phyloP scores from a whole-genome alignment of 1,140 invertebrate genomes.

The Catajapyx aquilonaris region DNA sequence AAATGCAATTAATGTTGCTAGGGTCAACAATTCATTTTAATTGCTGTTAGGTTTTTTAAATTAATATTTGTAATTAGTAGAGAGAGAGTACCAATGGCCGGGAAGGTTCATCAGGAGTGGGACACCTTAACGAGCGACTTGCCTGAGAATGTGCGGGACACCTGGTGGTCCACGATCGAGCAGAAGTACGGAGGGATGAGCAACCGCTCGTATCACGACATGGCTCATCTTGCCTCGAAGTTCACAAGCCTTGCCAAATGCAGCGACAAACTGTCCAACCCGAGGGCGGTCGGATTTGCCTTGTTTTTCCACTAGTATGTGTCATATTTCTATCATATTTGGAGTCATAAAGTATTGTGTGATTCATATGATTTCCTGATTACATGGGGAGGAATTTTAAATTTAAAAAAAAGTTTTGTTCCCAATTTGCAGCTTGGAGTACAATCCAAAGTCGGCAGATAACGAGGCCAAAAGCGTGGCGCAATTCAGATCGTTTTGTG shows the following conservation, averaged over 20 bases:
- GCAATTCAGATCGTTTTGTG: constrained; percentile 14
- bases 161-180: not conserved
- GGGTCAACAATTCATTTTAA: no score
- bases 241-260: no score
- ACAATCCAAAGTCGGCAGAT: constrained; percentile 15
- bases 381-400: no score
- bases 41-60: no score
- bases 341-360: not conserved
- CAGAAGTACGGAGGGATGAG: no score
- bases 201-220: no score
- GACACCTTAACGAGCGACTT: not conserved
- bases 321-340: constrained; percentile 3
- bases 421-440: constrained; percentile 14
- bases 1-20: no score
- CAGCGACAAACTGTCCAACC: constrained; percentile 22
- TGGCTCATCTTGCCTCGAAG: no score
- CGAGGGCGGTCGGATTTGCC: constrained; percentile 25
- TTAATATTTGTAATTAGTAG: no score
- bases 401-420: no score
- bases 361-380: constrained; percentile 2
- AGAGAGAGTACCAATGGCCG: no score
- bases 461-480: constrained; percentile 16
- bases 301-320: constrained; percentile 32
- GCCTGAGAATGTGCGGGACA: not conserved
- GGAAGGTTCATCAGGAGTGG: no score